These are phyloP conservation scores for Piaya cayana DNA, from an alignment of 2,113 vertebrate genomes.

Conservation along the genomic window DNA sequence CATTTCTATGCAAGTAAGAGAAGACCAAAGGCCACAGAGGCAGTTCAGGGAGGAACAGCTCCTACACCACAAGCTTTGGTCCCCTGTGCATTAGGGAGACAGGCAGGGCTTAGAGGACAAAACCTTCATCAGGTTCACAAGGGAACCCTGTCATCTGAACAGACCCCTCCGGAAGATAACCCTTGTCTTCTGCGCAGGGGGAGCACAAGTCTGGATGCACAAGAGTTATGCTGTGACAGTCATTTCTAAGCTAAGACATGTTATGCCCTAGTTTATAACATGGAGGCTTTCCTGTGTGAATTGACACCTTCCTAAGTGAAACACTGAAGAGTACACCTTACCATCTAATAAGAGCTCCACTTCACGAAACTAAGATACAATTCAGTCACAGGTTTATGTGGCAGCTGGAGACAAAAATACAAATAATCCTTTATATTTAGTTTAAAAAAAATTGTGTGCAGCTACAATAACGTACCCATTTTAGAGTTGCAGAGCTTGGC, in stretches of 20 bases:
- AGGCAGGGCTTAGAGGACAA: neutral
- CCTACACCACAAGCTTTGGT: neutral
- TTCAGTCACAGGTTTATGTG: neutral
- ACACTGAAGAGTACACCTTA: neutral
- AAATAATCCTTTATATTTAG: neutral
- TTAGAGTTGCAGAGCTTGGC: neutral
- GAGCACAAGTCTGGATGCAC: neutral
- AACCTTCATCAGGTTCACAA: neutral
- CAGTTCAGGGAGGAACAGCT: neutral
- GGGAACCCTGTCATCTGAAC: neutral
- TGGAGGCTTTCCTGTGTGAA: rapidly evolving
- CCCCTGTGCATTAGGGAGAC: neutral
- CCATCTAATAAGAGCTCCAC: rapidly evolving
- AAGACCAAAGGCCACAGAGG: neutral
- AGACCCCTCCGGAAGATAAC: neutral
- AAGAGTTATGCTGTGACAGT: neutral
- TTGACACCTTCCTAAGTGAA: neutral
- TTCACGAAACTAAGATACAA: neutral
- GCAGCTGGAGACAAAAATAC: rapidly evolving
- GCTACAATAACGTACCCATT: rapidly evolving
- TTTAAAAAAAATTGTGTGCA: neutral
- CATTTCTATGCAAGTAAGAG: neutral
- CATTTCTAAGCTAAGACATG: neutral
- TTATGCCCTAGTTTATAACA: rapidly evolving
- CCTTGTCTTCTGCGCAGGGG: neutral